Conservation (phyloP, 2,888 invertebrate species). For the Tridacna gigas region DNA sequence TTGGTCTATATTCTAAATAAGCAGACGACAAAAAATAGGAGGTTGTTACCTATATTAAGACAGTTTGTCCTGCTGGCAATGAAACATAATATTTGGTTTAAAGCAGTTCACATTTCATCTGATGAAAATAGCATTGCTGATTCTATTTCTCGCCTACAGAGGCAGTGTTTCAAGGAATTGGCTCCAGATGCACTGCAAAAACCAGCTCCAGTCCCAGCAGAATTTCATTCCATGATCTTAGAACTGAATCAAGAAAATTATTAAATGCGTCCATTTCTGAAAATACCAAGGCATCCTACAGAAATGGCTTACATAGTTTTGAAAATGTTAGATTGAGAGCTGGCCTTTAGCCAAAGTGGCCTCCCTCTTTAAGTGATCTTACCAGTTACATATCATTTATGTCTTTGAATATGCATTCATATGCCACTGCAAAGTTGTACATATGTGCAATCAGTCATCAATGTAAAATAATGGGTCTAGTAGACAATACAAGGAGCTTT, state of each 20-base stretch:
- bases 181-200: background rate
- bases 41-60: conserved; percentile 19
- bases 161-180: conserved; percentile 6
- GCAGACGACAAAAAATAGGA: conserved; percentile 36
- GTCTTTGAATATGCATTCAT: background rate
- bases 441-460: background rate
- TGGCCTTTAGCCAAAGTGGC: background rate
- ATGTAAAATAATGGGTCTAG: background rate
- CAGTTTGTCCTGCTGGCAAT: conserved; percentile 28
- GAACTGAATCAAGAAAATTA: background rate
- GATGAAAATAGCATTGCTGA: conserved; percentile 23
- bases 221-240: conserved; percentile 12
- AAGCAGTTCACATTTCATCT: conserved; percentile 25
- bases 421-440: background rate
- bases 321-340: background rate
- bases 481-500: conserved; percentile 25
- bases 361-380: background rate
- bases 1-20: conserved; percentile 24
- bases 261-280: background rate
- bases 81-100: conserved; percentile 28
- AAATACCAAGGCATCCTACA: conserved; percentile 13
- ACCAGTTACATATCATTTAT: background rate
- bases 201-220: background rate
- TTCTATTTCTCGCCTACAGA: conserved; percentile 29
- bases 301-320: background rate